These are phyloP conservation scores for Daboia siamensis DNA, from an alignment of 2,113 vertebrate genomes.

Conservation along the genomic window DNA sequence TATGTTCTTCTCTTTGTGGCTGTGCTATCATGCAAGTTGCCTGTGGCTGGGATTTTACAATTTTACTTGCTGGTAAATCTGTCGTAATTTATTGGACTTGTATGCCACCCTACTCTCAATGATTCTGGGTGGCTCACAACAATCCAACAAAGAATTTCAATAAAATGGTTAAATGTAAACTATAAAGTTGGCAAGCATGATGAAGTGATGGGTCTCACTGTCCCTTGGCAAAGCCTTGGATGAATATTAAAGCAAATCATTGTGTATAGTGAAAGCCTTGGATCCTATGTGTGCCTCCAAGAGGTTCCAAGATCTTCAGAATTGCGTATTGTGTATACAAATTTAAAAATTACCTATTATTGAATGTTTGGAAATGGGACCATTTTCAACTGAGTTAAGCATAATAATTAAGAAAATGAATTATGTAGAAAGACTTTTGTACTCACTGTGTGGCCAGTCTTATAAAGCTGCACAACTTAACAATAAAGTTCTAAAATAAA, in stretches of 20 bases:
- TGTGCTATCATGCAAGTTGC: constrained; percentile 74
- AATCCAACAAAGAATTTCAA: not conserved
- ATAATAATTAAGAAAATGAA: not conserved
- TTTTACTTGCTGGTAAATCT: constrained; percentile 82
- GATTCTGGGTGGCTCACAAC: not conserved
- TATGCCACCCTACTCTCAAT: not conserved
- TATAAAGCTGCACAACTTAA: not conserved
- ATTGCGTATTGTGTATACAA: not conserved
- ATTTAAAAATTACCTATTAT: not conserved
- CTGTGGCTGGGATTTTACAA: constrained; percentile 94
- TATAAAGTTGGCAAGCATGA: not conserved
- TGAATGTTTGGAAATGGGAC: not conserved
- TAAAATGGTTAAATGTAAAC: not conserved
- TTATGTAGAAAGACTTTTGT: not conserved
- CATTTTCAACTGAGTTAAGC: not conserved
- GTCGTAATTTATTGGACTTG: not conserved
- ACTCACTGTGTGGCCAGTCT: not conserved
- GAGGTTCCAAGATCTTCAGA: constrained; percentile 18
- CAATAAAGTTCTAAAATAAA: not conserved
- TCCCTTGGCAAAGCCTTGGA: not conserved
- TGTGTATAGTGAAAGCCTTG: rapidly evolving
- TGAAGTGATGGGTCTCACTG: not conserved
- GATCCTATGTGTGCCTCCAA: not conserved
- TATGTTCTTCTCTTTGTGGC: constrained; percentile 66
- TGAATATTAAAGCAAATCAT: not conserved